A percentile compares a stretch with the other conserved stretches of the same genome.
Evolutionary conservation across 2,113 vertebrate genomes (phyloP).

Genomic region (Polyodon spathula): DNA sequence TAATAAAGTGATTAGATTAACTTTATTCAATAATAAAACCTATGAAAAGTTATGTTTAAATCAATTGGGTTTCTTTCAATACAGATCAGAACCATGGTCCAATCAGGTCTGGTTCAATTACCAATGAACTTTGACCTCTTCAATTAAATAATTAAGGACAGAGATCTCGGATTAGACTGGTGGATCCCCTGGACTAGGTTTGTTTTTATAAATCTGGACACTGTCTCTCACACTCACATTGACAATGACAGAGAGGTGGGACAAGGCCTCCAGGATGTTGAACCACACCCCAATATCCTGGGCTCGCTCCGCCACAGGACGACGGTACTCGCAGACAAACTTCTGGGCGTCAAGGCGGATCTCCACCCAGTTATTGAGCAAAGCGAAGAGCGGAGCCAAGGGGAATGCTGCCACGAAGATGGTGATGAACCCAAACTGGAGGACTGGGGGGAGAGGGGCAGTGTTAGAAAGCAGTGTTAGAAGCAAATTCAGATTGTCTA

Average conservation of each 20-base stretch:
- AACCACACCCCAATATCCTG: constrained; percentile 66
- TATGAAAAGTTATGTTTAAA: too few species aligned
- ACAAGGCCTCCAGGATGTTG: constrained; percentile 58
- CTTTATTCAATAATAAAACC: too few species aligned
- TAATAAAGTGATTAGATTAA: too few species aligned
- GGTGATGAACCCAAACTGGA: constrained; percentile 68
- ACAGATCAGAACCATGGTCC: too few species aligned
- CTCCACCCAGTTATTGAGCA: constrained; percentile 65
- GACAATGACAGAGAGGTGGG: constrained; percentile 50
- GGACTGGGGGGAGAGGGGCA: constrained; percentile 35
- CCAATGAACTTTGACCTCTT: too few species aligned
- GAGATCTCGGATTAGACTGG: not conserved
- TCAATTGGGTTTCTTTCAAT: too few species aligned
- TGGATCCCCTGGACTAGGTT: too few species aligned
- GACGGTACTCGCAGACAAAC: constrained; percentile 58
- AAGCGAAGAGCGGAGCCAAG: constrained; percentile 55
- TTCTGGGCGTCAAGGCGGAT: constrained; percentile 60
- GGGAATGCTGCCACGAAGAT: constrained; percentile 66
- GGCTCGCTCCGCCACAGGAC: constrained; percentile 52
- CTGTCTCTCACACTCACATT: constrained; percentile 42
- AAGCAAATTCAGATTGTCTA: too few species aligned
- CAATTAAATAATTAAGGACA: too few species aligned
- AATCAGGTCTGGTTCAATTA: too few species aligned
- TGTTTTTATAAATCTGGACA: too few species aligned
- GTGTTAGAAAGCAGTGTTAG: too few species aligned